These are phyloP conservation scores for Vireo griseus DNA, from an alignment of 2,797 vertebrate species.

Conservation along the genomic window DNA sequence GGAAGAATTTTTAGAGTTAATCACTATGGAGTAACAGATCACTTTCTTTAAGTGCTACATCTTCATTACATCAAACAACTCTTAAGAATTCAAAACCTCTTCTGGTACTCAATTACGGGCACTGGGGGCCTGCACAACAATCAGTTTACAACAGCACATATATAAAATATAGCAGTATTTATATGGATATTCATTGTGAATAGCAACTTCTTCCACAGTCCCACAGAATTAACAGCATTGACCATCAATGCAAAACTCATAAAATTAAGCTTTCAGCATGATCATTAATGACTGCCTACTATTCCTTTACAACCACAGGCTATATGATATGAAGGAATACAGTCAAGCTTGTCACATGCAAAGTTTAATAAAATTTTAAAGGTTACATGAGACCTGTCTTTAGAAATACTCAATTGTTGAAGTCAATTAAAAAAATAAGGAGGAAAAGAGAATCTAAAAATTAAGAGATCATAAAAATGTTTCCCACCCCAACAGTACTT, in stretches of 20 bases:
- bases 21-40: not conserved
- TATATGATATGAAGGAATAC: not conserved
- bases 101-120: not conserved
- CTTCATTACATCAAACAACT: not conserved
- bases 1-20: slow-evolving; percentile 33
- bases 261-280: not conserved
- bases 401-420: not conserved
- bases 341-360: not conserved
- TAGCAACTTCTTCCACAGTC: not conserved
- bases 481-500: not conserved
- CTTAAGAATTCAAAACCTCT: not conserved
- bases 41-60: not conserved
- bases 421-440: not conserved
- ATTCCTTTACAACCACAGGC: not conserved
- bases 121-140: not conserved
- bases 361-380: not conserved
- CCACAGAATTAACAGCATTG: not conserved
- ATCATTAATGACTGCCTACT: not conserved
- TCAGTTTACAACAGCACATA: not conserved
- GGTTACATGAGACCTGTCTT: not conserved
- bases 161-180: not conserved
- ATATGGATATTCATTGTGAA: not conserved
- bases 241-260: not conserved
- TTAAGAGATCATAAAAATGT: not conserved
- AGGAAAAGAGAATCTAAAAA: not conserved